A percentile compares a stretch with the other conserved stretches of the same genome.
These are phyloP conservation scores for Tauraco hartlaubi DNA, from an alignment of 2,797 vertebrate species.

Conservation along the genomic window DNA sequence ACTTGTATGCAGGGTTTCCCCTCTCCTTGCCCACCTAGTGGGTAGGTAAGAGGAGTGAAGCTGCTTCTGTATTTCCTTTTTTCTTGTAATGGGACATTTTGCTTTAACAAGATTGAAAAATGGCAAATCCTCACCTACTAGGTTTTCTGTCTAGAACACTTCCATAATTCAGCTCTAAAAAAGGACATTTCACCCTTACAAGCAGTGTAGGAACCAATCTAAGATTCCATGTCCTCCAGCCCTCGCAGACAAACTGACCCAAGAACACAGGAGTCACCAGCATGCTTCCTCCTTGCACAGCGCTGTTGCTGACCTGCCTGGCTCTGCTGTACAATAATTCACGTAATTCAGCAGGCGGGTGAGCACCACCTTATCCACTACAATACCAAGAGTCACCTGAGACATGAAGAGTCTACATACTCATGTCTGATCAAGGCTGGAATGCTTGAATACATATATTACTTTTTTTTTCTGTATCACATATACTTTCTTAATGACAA, in stretches of 20 bases:
- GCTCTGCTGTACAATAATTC: not conserved
- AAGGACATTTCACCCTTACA: not conserved
- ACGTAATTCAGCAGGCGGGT: not conserved
- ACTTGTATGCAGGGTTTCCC: not conserved
- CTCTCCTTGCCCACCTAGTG: not conserved
- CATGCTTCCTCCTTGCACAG: not conserved
- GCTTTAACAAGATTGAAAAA: not conserved
- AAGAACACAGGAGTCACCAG: not conserved
- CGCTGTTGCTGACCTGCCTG: fast-evolving
- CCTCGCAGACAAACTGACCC: not conserved
- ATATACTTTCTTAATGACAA: not conserved
- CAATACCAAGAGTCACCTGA: not conserved
- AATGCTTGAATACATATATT: not conserved
- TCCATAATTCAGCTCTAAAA: not conserved
- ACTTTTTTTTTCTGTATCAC: not conserved
- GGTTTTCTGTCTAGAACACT: not conserved
- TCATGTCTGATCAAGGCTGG: not conserved
- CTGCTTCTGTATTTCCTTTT: not conserved
- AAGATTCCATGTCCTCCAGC: not conserved
- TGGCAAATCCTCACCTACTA: not conserved
- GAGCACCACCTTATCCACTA: not conserved
- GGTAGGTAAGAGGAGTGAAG: not conserved
- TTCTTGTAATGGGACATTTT: not conserved
- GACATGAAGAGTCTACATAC: not conserved
- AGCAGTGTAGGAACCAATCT: not conserved